Base-by-base conservation (phyloP, 2,797 vertebrate species). In the Chloroceryle inda region DNA sequence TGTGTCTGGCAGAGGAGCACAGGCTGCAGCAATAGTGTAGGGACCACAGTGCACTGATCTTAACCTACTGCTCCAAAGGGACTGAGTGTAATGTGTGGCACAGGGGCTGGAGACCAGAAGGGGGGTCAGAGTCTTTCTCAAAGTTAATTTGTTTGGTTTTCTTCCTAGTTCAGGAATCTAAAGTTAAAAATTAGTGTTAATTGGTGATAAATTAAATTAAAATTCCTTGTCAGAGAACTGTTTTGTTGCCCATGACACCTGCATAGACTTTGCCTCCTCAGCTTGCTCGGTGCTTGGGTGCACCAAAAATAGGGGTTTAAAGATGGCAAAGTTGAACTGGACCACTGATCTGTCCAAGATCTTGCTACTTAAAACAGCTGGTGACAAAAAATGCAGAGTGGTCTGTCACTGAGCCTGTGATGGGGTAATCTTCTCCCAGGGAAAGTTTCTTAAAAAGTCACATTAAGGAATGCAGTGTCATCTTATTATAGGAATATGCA, bases 401-500 rank as follows among this genome's bases (percentile, higher is more conserved):
- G 40, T 80, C 69, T 78, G 29, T 69, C 44, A 38, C 47, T 79
- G 53, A 55, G 63, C 26, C 78, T 91, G 29, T 69, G 76, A 52
- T 40, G 52, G 93, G 38, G 7, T 74, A 85, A 55, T 88, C 76
- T 95, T n/a, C 71, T 93, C 55, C 29, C n/a, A 66, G 71, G 42
- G 56, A 93, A 94, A 91, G 63, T 94, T 96, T 93, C 77, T 77
- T 33, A 53, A 87, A 71, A 40, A 74, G 56, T 68, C 56, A 56
- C 74, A 15, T 63, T 73, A 66, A 94, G 74, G 92, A 95, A 80
- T 91, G 88, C 45, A 4, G 84, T 87, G 94, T 93, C 95, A 96
- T 94, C 93, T 58, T 93, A 92, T 96, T 96, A 91, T 31, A 56
- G 80, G 85, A 94, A 96, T 95, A 92, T 88, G 95, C 94, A 94